Evolutionary conservation across 2,113 vertebrate genomes (phyloP), one percentile per base, ranked within the genome.

Genomic region (Fulmarus glacialis): DNA sequence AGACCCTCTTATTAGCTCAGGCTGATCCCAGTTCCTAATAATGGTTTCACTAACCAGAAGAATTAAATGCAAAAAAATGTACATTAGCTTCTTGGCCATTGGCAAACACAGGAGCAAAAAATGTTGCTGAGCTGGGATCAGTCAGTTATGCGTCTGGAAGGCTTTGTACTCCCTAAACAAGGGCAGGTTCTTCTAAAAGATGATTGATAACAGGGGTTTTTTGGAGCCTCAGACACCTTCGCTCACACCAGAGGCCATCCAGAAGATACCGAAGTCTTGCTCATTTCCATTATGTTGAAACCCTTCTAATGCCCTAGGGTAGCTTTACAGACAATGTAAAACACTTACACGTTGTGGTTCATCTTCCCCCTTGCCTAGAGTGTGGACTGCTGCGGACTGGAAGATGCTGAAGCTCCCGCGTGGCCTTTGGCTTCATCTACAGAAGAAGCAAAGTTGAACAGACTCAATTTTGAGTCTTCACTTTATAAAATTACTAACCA

Each of bases 381-480:
- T 1, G 12, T 26, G 22, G 15, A 29, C 15, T 82, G 6, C 52
- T 36, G 36, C 50, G 17, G 36, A 48, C 21, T 68, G 40, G 42
- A 59, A 70, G 34, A 23, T 26, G 27, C 16, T 85, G 68, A 88
- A 70, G 6, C 9, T 74, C 42, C 63, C 83, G 22, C 71, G 16
- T 3, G 2, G 8, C 45, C 9, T 71, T 92, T 81, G 38, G 42
- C 13, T 86, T 86, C 50, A 29, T 8, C 45, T 73, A 62, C n/a
- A 74, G 40, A 23, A 66, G 26, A 4, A 66, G 18, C 1, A 43
- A 62, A 32, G 8, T 17, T 43, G 43, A 72, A 48, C 5, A 38
- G 48, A n/a, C 40, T 87, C 5, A 0, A 2, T 71, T 38, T 50
- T 2, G 19, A 9, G 3, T 26, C 30, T 85, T 55, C 3, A 22